phyloP scores from a whole-genome alignment of 2,113 vertebrate genomes.

The Cebus imitator region DNA sequence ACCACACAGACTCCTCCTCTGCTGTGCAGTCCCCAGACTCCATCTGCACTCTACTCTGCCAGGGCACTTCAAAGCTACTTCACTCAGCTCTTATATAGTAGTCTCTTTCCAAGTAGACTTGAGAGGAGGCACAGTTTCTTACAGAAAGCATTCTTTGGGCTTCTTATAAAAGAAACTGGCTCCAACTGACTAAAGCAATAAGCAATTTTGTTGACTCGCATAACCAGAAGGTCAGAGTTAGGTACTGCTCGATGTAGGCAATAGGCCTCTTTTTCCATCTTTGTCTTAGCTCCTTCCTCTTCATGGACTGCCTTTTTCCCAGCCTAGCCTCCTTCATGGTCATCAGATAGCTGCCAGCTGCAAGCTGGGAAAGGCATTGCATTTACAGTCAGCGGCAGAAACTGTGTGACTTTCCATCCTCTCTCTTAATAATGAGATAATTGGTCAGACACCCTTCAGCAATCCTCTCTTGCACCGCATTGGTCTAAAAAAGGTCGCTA shows the following conservation, averaged over 20 bases:
- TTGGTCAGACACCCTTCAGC: background rate
- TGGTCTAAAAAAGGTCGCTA: background rate
- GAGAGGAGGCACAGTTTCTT: background rate
- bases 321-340: background rate
- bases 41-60: accelerated
- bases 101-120: background rate
- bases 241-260: background rate
- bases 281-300: background rate
- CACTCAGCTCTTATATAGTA: background rate
- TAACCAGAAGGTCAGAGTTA: background rate
- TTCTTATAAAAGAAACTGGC: background rate
- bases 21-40: background rate
- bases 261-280: background rate
- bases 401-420: background rate
- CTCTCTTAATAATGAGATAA: background rate
- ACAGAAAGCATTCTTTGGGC: background rate
- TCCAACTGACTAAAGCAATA: background rate
- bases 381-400: background rate
- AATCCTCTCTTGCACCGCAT: background rate
- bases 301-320: background rate
- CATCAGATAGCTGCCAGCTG: background rate
- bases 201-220: background rate
- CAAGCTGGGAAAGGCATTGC: background rate
- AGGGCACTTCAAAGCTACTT: background rate
- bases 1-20: background rate